A percentile compares a stretch with the other conserved stretches of the same genome.
phyloP scores from a whole-genome alignment of 2,888 invertebrate species.

The Dynastes maya region DNA sequence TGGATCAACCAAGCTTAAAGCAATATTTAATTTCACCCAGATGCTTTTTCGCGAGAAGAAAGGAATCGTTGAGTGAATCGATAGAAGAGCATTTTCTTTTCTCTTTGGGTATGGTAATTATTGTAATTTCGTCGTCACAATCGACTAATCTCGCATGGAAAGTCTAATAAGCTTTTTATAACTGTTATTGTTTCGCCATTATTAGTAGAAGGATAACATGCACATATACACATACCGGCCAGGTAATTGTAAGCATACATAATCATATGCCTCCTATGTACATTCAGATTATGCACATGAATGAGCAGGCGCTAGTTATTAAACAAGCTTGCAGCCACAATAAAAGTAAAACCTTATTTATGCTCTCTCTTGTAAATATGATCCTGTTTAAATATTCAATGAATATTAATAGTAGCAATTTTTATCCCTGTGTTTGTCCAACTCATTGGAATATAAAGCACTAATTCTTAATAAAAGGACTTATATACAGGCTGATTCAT shows the following conservation, averaged over 20 bases:
- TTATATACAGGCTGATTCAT: too few relatives aligned
- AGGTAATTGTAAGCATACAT: background rate
- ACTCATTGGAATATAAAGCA: too few relatives aligned
- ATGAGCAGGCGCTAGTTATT: conserved; percentile 3
- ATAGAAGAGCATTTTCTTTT: background rate
- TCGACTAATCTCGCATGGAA: conserved; percentile 4
- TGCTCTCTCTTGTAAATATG: background rate
- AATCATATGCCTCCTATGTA: background rate
- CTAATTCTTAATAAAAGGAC: too few relatives aligned
- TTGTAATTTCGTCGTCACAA: background rate
- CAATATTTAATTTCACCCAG: too few relatives aligned
- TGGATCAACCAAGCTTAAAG: too few relatives aligned
- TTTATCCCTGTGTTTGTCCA: background rate
- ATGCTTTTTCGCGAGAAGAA: background rate
- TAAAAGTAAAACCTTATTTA: conserved; percentile 14
- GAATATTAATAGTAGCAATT: background rate
- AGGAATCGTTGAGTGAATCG: background rate
- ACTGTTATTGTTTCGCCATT: too few relatives aligned
- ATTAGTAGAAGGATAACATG: too few relatives aligned
- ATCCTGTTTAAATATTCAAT: conserved; percentile 10
- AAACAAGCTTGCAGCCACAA: background rate
- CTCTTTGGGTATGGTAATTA: background rate
- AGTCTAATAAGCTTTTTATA: conserved; percentile 1
- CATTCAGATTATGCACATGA: conserved; percentile 8
- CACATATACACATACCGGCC: too few relatives aligned